Percentiles rank a stretch among this genome's conserved stretches.
phyloP scores from a whole-genome alignment of 2,113 vertebrate species.

The Cephalopterus ornatus region DNA sequence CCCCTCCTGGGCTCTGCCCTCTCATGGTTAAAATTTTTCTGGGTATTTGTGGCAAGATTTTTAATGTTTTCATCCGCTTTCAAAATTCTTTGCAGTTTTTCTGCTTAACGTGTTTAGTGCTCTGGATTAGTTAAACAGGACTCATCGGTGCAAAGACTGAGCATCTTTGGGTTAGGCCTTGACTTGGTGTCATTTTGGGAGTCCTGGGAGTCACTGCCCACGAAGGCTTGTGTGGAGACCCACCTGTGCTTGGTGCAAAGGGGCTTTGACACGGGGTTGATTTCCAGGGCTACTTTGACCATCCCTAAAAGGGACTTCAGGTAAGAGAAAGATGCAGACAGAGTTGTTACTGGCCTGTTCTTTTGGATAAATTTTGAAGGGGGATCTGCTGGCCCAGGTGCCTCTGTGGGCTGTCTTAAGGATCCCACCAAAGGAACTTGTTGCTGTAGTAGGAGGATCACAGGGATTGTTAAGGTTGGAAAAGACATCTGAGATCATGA shows the following conservation, averaged over 20 bases:
- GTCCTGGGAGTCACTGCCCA: rapidly evolving
- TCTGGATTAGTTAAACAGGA: background rate
- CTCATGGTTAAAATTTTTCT: background rate
- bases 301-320: background rate
- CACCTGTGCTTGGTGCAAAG: background rate
- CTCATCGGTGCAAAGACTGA: rapidly evolving
- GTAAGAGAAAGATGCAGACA: background rate
- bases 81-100: background rate
- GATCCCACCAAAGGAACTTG: background rate
- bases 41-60: background rate
- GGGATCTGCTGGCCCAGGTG: background rate
- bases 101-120: background rate
- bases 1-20: background rate
- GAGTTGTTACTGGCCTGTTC: background rate
- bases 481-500: background rate
- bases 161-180: background rate
- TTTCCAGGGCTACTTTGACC: background rate
- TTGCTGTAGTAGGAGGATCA: background rate
- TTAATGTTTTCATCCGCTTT: background rate
- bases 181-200: background rate
- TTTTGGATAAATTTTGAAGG: background rate
- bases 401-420: background rate
- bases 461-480: background rate
- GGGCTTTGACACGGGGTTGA: background rate
- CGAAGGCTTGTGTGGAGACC: rapidly evolving